These are phyloP conservation scores for Eupleurogrammus muticus DNA, from an alignment of 2,797 vertebrate species.

Conservation along the genomic window DNA sequence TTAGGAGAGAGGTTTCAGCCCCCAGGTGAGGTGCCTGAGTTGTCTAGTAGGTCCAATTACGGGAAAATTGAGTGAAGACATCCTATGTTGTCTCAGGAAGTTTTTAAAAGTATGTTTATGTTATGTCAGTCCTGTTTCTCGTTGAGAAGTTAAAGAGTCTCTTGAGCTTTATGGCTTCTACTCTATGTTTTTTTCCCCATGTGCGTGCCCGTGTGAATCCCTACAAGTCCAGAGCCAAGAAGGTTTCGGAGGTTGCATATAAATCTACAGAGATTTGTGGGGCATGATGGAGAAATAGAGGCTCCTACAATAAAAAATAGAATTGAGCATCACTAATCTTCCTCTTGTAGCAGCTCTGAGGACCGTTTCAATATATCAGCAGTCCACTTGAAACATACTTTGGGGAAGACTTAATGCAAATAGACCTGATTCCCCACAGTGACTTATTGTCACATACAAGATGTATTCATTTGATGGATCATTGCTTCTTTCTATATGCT, in stretches of 20 bases:
- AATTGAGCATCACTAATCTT: constrained; percentile 5
- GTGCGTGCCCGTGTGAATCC: not conserved
- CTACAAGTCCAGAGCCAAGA: not conserved
- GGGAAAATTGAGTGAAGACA: constrained; percentile 15
- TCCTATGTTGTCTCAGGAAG: constrained; percentile 1
- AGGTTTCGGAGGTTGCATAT: not conserved
- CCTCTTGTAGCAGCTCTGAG: not conserved
- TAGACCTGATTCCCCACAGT: not conserved
- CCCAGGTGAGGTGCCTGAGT: not conserved
- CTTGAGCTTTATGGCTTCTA: not conserved
- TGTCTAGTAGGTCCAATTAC: constrained; percentile 17
- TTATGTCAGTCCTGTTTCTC: constrained; percentile 4
- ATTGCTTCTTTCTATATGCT: not conserved
- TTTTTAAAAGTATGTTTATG: constrained; percentile 1
- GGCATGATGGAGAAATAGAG: constrained; percentile 3
- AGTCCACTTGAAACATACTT: not conserved
- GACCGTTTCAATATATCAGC: constrained; percentile 23
- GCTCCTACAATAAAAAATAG: not conserved
- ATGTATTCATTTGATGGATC: constrained; percentile 1
- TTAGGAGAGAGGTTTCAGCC: constrained; percentile 1
- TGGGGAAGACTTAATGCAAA: constrained; percentile 6
- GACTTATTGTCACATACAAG: constrained; percentile 12
- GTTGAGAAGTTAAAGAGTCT: not conserved
- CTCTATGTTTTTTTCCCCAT: constrained; percentile 16
- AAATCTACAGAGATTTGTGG: constrained; percentile 2